Base-by-base conservation (phyloP, 2,113 vertebrate species). In the Etheostoma spectabile region DNA sequence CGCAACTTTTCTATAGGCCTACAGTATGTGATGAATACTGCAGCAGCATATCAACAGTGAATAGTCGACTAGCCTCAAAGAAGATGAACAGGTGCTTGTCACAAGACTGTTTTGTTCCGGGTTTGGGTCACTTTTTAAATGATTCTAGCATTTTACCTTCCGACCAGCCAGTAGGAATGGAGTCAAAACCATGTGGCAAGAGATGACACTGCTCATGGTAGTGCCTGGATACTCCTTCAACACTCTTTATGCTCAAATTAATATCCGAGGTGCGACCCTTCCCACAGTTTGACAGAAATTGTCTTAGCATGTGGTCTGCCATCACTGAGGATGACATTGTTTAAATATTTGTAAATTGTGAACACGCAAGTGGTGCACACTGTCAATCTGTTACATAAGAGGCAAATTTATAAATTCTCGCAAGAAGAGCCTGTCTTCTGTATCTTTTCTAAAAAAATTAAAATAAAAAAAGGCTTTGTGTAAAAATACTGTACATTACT, bases 251-350 rank as follows among this genome's bases (percentile, higher is more conserved):
- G 3, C 82, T 85, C 71, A 68, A 64, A 79, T 38, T 38, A 38
- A 12, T 49, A 64, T 78, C 62, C 5, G 49, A 83, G 46, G 35
- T 27, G 3, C 48, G 64, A 24, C 71, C 62, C 71, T 66, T 14
- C 56, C 77, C 77, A 69, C 60, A 57, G 60, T 57, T 64, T 68
- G 67, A 74, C 73, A 61, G 68, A 27, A 64, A 53, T 72, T 51
- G 85, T 76, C 69, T 76, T 77, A 49, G 77, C 59, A 65, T 85
- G 82, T 75, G 89, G 87, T 76, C 80, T 90, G 88, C 93, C 90
- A 92, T 89, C 89, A 66, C 74, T 10, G 78, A 81, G 33, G 84
- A 86, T 69, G 68, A 82, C 81, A 77, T 79, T 27, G 52, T 73
- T 69, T 83, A 62, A 90, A 83, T 27, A 81, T 72, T 84, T 78